These are phyloP conservation scores for Apamea crenata DNA, from an alignment of 2,888 invertebrate species.

Conservation along the genomic window DNA sequence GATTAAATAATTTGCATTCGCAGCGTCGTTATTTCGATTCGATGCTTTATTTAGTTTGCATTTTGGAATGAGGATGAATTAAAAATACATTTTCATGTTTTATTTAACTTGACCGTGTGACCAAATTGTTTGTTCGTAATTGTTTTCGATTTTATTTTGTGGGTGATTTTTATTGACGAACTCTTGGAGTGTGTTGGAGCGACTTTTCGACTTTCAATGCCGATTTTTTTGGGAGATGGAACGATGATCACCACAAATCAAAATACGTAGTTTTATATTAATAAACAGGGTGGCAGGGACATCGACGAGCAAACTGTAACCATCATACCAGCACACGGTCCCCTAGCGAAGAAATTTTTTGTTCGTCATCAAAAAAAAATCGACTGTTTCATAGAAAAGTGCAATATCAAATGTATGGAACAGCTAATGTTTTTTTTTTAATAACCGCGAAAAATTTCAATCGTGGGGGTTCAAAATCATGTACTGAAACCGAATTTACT, in stretches of 20 bases:
- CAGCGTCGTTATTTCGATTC: slow-evolving; percentile 69
- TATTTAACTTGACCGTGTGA: slow-evolving; percentile 41
- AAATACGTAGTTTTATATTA: not conserved
- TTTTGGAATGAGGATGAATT: slow-evolving; percentile 55
- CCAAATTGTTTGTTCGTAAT: slow-evolving; percentile 34
- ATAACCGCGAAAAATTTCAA: not conserved
- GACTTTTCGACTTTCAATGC: not conserved
- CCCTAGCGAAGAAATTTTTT: no score
- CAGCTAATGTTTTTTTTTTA: not conserved
- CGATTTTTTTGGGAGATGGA: not conserved
- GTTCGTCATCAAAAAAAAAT: not conserved
- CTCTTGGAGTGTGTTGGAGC: not conserved
- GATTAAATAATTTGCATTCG: slow-evolving; percentile 77
- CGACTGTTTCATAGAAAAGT: no score
- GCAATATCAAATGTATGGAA: not conserved
- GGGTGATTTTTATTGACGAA: not conserved
- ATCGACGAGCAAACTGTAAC: not conserved
- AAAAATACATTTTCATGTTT: slow-evolving; percentile 56
- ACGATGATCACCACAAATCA: not conserved
- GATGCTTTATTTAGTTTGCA: slow-evolving; percentile 62
- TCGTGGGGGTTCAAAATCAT: not conserved
- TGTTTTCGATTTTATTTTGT: slow-evolving; percentile 14
- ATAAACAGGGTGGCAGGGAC: not conserved
- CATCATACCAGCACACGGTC: not conserved
- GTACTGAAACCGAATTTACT: not conserved